Evolutionary conservation across 23 tunicate species (phyloP).

Genomic region (Trididemnum miniatum): DNA sequence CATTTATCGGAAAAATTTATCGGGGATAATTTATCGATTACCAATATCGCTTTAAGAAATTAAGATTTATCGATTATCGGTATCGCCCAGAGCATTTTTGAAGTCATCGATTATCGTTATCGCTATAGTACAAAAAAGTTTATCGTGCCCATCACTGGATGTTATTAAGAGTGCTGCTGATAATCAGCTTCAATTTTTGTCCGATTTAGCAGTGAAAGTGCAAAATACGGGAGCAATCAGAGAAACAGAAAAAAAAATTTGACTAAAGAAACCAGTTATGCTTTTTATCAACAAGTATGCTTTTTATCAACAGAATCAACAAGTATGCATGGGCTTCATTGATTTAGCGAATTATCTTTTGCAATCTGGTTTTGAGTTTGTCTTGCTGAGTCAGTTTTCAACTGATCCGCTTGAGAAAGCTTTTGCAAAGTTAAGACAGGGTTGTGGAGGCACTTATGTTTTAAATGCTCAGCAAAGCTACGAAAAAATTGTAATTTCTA

Average conservation of each 20-base stretch:
- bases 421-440: constrained; percentile 8
- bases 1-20: too few relatives aligned
- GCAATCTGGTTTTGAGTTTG: neutral
- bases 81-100: too few relatives aligned
- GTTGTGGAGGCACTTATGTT: constrained; percentile 11
- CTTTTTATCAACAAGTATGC: too few relatives aligned
- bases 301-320: too few relatives aligned
- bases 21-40: too few relatives aligned
- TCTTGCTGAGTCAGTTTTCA: neutral
- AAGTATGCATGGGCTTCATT: neutral
- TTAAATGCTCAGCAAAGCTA: neutral
- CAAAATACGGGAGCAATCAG: neutral
- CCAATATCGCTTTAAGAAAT: too few relatives aligned
- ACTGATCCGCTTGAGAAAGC: constrained; percentile 6
- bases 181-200: neutral
- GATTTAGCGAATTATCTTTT: neutral
- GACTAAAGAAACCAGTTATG: neutral
- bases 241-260: neutral
- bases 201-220: neutral
- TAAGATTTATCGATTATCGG: too few relatives aligned
- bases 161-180: neutral
- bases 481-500: neutral
- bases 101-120: too few relatives aligned
- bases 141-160: too few relatives aligned
- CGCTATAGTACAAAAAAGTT: too few relatives aligned